Evolutionary conservation across 2,113 vertebrate genomes (phyloP), one percentile per base, ranked within the genome.

Genomic region (Phaethornis superciliosus): DNA sequence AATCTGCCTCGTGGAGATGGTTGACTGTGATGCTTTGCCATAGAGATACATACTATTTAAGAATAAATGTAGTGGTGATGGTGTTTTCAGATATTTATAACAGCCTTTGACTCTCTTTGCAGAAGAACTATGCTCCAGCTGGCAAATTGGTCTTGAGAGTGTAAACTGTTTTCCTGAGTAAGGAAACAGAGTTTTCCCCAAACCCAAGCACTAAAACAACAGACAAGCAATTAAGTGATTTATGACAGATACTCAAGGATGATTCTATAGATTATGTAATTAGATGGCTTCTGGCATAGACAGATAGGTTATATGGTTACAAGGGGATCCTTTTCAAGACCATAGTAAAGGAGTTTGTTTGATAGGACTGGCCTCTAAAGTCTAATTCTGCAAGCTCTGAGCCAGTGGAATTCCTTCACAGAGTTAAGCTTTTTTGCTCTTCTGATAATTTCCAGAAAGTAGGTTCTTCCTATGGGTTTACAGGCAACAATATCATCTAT

Each of bases 91-190:
- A 74, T 82, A 84, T 89, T 94, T 85, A 28, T 46, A 80, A 91
- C 60, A 85, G 75, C 42, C 63, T 86, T 82, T 83, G 27, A 42
- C 80, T 81, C 65, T 47, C 42, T 88, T 81, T 78, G 47, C 72
- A 77, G 54, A 88, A 94, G 92, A 89, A 81, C 79, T 67, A 23
- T 70, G 59, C 51, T 93, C 59, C 94, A 94, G 94, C 87, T 95
- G 91, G 91, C 89, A 94, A 95, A 93, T 95, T 94, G 89, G 81
- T 82, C 89, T 89, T 94, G 51, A 94, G 89, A 89, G 64, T 42
- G 55, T 88, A 93, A 96, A 95, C 87, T 75, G 67, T 95, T 92
- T 95, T 93, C 79, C 37, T 52, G 60, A 82, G 71, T 89, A 85
- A 80, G 71, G 79, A 95, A 95, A 96, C 59, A 94, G 68, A 94